Evolutionary conservation across 35 echinoderm and acorn worm species (phyloP).

Genomic region (Heliocidaris tuberculata): DNA sequence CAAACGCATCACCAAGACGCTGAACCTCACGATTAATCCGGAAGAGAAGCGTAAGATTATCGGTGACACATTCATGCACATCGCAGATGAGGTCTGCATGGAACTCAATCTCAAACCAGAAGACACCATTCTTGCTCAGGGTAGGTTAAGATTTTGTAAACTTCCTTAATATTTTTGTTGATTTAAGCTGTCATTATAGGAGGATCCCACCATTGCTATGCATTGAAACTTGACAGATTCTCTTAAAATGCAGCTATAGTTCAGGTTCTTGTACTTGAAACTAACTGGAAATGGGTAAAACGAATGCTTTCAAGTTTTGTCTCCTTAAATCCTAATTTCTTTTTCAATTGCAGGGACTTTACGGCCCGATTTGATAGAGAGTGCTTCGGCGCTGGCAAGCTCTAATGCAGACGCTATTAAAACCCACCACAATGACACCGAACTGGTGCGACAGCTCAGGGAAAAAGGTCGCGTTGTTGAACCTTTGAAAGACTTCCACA

Average conservation of each 20-base stretch:
- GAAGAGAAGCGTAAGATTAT: conserved; percentile 93
- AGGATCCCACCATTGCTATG: too few relatives aligned
- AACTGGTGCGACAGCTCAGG: conserved; percentile 81
- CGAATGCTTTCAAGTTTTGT: too few relatives aligned
- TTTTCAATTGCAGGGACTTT: conserved; percentile 67
- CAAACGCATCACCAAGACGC: conserved; percentile 70
- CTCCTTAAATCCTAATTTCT: too few relatives aligned
- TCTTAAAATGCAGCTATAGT: too few relatives aligned
- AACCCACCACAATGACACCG: conserved; percentile 92
- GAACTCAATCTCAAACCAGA: conserved; percentile 83
- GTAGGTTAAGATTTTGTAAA: conserved; percentile 27
- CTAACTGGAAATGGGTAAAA: too few relatives aligned
- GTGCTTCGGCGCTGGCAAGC: conserved; percentile 85
- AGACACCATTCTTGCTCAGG: conserved; percentile 88
- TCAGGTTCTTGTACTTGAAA: too few relatives aligned
- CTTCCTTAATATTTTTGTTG: too few relatives aligned
- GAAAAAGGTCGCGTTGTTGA: conserved; percentile 83
- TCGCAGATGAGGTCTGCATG: conserved; percentile 87
- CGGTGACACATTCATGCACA: conserved; percentile 88
- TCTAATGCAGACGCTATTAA: conserved; percentile 93
- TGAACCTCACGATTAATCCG: conserved; percentile 78
- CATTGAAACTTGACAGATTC: too few relatives aligned
- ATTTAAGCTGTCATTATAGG: too few relatives aligned
- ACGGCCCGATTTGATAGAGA: conserved; percentile 93
- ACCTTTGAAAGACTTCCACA: conserved; percentile 96